Percentiles rank a stretch among this genome's conserved stretches.
These are phyloP conservation scores for Archivesica marissinica DNA, from an alignment of 1,140 invertebrate species.

Conservation along the genomic window DNA sequence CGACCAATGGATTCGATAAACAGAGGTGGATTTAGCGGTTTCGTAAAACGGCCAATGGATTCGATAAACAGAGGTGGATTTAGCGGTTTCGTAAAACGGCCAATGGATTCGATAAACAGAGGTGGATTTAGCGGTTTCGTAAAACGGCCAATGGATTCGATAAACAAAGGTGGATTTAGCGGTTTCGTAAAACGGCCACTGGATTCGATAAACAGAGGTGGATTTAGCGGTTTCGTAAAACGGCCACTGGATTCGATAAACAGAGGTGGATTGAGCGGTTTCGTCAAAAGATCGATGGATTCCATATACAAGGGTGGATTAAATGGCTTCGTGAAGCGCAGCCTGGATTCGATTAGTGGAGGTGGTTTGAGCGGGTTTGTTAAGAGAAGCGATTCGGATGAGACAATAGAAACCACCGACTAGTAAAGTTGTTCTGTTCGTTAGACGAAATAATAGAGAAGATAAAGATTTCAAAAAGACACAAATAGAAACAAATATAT, in stretches of 20 bases:
- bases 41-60: slow-evolving; percentile 42
- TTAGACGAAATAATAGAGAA: not conserved
- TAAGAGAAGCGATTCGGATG: not conserved
- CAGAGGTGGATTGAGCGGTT: not conserved
- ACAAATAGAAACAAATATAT: not conserved
- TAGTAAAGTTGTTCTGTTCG: not conserved
- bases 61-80: slow-evolving; percentile 30
- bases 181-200: slow-evolving; percentile 26
- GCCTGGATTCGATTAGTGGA: slow-evolving; percentile 6
- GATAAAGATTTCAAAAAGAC: not conserved
- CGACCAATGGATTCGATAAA: slow-evolving; percentile 40
- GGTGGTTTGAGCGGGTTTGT: not conserved
- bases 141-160: slow-evolving; percentile 36
- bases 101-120: slow-evolving; percentile 4
- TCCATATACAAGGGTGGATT: not conserved
- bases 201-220: slow-evolving; percentile 1
- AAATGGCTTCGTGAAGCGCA: slow-evolving; percentile 33
- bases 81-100: slow-evolving; percentile 30
- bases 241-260: slow-evolving; percentile 8
- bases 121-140: slow-evolving; percentile 31
- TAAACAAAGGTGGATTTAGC: not conserved
- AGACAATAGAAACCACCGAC: not conserved
- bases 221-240: slow-evolving; percentile 4
- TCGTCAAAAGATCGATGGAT: not conserved
- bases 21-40: slow-evolving; percentile 25